Percentiles rank a stretch among this genome's conserved stretches.
Evolutionary conservation across 2,888 invertebrate genomes (phyloP).

Genomic region (Chymomyza procnemis): DNA sequence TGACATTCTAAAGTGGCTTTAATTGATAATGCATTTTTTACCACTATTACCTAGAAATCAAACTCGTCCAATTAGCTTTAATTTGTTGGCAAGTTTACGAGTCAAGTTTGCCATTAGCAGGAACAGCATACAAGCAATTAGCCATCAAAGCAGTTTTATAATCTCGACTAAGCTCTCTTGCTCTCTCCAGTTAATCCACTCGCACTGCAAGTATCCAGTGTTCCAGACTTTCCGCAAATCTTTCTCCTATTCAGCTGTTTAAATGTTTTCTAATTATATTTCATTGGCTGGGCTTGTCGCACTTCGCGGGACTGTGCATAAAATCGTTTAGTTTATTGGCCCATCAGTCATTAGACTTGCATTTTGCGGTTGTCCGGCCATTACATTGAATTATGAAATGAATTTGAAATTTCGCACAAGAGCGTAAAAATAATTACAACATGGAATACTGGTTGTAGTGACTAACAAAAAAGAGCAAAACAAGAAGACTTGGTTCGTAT

Average conservation of each 20-base stretch:
- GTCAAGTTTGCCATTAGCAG: conserved; percentile 35
- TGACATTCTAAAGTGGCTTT: conserved; percentile 8
- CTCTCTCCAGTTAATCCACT: not conserved
- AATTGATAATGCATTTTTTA: conserved; percentile 18
- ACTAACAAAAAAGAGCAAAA: not conserved
- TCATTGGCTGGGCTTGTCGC: conserved; percentile 66
- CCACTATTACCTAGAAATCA: not conserved
- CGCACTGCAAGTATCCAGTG: not conserved
- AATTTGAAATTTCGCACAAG: conserved; percentile 70
- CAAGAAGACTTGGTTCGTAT: not conserved
- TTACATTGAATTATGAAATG: conserved; percentile 72
- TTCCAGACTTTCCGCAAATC: conserved; percentile 34
- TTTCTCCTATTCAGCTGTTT: conserved; percentile 22
- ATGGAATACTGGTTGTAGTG: not conserved
- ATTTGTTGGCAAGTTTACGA: conserved; percentile 31
- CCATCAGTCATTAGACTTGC: conserved; percentile 62
- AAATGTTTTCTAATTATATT: conserved; percentile 68
- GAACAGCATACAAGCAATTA: conserved; percentile 56
- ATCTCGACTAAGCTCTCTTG: not conserved
- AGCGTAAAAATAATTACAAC: conserved; percentile 65
- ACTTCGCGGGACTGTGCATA: conserved; percentile 52
- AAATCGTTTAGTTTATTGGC: conserved; percentile 71
- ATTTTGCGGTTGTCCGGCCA: conserved; percentile 62
- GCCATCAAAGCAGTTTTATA: not conserved
- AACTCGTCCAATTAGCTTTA: conserved; percentile 20